These are phyloP conservation scores for Ceyx melanurus DNA, from an alignment of 2,113 vertebrate species.

Conservation along the genomic window DNA sequence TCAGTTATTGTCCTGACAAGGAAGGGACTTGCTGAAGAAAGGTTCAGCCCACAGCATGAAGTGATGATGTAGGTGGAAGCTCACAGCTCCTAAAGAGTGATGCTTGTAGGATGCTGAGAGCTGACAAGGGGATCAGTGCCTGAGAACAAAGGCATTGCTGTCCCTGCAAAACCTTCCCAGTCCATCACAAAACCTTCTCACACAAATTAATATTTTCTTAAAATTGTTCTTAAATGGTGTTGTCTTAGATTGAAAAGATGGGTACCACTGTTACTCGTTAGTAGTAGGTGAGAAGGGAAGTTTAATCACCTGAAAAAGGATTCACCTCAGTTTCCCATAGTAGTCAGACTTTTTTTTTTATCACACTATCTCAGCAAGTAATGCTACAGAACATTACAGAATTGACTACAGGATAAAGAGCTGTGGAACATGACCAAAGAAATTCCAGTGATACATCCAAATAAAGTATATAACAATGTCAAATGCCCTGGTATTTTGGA, in stretches of 20 bases:
- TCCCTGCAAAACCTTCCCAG: background rate
- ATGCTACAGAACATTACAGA: background rate
- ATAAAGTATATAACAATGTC: background rate
- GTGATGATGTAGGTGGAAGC: background rate
- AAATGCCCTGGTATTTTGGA: background rate
- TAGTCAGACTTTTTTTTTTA: background rate
- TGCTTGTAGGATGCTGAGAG: background rate
- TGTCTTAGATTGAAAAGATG: background rate
- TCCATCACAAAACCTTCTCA: background rate
- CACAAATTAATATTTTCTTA: background rate
- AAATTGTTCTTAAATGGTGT: too few relatives aligned
- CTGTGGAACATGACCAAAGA: background rate
- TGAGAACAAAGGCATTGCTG: background rate
- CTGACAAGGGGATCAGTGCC: background rate
- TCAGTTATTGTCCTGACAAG: background rate
- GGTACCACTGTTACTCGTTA: background rate
- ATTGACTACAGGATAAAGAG: background rate
- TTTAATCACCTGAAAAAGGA: background rate
- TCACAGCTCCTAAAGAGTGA: background rate
- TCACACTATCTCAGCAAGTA: background rate
- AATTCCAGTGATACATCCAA: background rate
- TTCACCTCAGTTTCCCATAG: background rate
- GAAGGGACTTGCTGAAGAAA: background rate
- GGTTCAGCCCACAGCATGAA: background rate
- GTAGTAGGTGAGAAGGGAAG: background rate